These are phyloP conservation scores for Zaprionus obscuricornis DNA, from an alignment of 2,888 invertebrate genomes.

Conservation along the genomic window DNA sequence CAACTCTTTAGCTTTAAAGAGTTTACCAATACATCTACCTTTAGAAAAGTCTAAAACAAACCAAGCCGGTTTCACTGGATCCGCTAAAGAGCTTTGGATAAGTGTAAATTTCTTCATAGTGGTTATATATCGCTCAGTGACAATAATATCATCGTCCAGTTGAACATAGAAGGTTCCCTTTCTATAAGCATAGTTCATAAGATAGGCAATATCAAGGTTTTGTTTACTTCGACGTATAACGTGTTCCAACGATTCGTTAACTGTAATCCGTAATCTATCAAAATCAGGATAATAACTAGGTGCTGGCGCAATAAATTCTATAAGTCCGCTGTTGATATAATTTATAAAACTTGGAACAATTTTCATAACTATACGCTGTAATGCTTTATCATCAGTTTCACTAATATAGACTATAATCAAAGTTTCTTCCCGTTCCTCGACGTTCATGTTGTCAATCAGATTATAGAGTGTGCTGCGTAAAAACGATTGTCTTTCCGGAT, in stretches of 20 bases:
- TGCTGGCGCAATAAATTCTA: constrained; percentile 94
- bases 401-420: constrained; percentile 94
- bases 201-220: constrained; percentile 95
- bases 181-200: constrained; percentile 96
- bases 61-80: constrained; percentile 87
- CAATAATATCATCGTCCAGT: constrained; percentile 98
- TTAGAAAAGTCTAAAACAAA: constrained; percentile 96
- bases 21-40: constrained; percentile 95
- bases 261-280: constrained; percentile 88
- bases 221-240: constrained; percentile 96
- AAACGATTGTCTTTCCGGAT: constrained; percentile 93
- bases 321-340: constrained; percentile 90
- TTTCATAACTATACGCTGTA: constrained; percentile 88
- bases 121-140: constrained; percentile 89
- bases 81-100: constrained; percentile 86
- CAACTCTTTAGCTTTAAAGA: constrained; percentile 94
- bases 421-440: constrained; percentile 88
- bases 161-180: constrained; percentile 94
- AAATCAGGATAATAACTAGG: constrained; percentile 94
- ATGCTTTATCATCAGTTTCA: constrained; percentile 91
- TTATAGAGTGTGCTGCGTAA: constrained; percentile 92
- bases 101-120: constrained; percentile 93
- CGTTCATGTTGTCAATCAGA: constrained; percentile 90
- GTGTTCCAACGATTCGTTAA: constrained; percentile 93
- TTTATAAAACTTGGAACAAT: constrained; percentile 90